Conservation (phyloP, 1,140 invertebrate genomes). For the Parapsyche elsis region DNA sequence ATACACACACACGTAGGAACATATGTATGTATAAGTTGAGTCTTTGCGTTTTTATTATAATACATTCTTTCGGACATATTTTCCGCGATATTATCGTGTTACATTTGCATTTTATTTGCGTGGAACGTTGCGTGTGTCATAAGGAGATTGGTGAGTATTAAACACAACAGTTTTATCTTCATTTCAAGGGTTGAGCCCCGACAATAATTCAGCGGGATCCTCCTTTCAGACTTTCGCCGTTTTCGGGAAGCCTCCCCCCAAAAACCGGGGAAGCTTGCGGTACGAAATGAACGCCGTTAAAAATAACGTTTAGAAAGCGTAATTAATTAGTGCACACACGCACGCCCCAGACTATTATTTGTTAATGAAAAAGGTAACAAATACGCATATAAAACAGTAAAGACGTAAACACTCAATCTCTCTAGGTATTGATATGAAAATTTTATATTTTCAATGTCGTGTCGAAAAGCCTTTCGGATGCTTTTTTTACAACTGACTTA, state of each 20-base stretch:
- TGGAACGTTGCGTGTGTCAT: conserved; percentile 4
- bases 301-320: not conserved
- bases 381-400: no score
- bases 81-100: not conserved
- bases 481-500: no score
- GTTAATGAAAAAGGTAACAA: no score
- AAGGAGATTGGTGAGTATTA: conserved; percentile 44
- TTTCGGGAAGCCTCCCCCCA: not conserved
- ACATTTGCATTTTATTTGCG: conserved; percentile 9
- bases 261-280: not conserved
- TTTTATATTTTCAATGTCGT: no score
- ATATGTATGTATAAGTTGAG: not conserved
- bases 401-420: no score
- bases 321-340: not conserved
- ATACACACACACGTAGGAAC: not conserved
- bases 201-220: conserved; percentile 47
- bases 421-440: no score
- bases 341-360: no score
- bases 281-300: not conserved
- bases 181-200: conserved; percentile 45
- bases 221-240: conserved; percentile 12
- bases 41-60: not conserved
- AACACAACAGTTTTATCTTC: conserved; percentile 41
- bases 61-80: not conserved
- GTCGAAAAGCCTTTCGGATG: no score